Conservation (phyloP, 1,140 invertebrate genomes). For the Drosophila truncata region DNA sequence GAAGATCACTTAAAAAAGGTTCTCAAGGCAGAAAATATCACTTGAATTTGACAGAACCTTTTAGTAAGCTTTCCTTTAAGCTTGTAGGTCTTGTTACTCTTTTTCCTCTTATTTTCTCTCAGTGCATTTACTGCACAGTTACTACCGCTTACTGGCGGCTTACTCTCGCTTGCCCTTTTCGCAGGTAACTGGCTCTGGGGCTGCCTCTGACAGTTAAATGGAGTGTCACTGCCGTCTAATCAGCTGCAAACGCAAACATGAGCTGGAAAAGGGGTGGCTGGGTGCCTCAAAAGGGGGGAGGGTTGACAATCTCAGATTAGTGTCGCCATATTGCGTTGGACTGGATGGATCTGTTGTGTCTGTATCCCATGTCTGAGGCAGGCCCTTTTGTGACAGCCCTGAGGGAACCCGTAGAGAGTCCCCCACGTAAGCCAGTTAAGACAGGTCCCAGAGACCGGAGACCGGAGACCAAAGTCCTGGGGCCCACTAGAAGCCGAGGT, state of each 20-base stretch:
- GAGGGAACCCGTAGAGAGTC: neutral
- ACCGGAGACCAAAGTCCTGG: neutral
- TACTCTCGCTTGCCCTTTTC: constrained; percentile 31
- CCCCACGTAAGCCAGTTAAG: constrained; percentile 49
- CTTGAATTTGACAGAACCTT: neutral
- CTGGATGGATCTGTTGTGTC: constrained; percentile 18
- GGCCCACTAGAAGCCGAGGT: constrained; percentile 5
- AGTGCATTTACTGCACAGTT: neutral
- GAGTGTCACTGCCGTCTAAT: constrained; percentile 53
- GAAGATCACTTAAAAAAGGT: neutral
- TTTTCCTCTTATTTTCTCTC: neutral
- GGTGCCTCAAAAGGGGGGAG: neutral
- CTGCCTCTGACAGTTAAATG: constrained; percentile 57
- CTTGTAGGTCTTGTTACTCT: neutral
- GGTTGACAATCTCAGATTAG: constrained; percentile 49
- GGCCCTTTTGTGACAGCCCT: constrained; percentile 23
- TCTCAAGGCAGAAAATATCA: neutral
- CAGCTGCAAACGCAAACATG: constrained; percentile 41
- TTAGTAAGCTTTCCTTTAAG: neutral
- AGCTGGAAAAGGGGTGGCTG: neutral
- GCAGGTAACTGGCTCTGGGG: constrained; percentile 24
- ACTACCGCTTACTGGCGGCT: constrained; percentile 7
- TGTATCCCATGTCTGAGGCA: constrained; percentile 13
- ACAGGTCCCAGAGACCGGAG: constrained; percentile 23
- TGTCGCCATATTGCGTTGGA: constrained; percentile 58